Evolutionary conservation across 2,888 invertebrate genomes (phyloP), one percentile per base, ranked within the genome.

Genomic region (Philaethria dido): DNA sequence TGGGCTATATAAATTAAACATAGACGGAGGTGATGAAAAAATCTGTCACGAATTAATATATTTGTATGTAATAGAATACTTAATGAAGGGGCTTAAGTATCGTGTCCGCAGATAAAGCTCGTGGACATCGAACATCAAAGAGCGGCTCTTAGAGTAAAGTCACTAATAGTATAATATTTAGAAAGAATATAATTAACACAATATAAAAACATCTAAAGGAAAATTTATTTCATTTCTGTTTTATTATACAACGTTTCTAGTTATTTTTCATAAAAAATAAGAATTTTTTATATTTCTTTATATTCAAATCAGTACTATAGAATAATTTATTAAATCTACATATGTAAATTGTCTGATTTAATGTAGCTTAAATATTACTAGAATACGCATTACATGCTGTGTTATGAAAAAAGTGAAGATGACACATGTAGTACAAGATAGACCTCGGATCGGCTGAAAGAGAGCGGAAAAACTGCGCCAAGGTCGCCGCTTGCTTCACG

Each of bases 401-500:
- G 39, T 69, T 69, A 69, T 71, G 70, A 72, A 72, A 73, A 70
- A 59, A 59, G 66, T 64, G 64, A 73, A 73, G 75, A 77, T 72
- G 76, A 73, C 73, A 74, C 74, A 70, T 68, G 73, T 72, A 70
- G 59, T 61, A 72, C 71, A 74, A 75, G 73, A 62, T 68, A 69
- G 85, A 86, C 87, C 86, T 88, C 87, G 85, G 79, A 75, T 77
- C 81, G 78, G 75, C 88, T 88, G 87, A 92, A 92, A 92, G 92
- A 92, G 92, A 92, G 92, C 92, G 92, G 89, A 92, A 92, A 89
- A 92, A 87, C 80, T 71, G 78, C 90, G 89, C 81, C 92, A 92
- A 92, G 92, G 92, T 92, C 88, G 84, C 69, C 69, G 74, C 72
- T 89, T 89, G 87, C 88, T 83, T 84, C 87, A 88, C 74, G 78